Percentiles rank a stretch among this genome's conserved stretches.
Conservation (phyloP, 2,113 vertebrate species). For the Marmota flaviventris region DNA sequence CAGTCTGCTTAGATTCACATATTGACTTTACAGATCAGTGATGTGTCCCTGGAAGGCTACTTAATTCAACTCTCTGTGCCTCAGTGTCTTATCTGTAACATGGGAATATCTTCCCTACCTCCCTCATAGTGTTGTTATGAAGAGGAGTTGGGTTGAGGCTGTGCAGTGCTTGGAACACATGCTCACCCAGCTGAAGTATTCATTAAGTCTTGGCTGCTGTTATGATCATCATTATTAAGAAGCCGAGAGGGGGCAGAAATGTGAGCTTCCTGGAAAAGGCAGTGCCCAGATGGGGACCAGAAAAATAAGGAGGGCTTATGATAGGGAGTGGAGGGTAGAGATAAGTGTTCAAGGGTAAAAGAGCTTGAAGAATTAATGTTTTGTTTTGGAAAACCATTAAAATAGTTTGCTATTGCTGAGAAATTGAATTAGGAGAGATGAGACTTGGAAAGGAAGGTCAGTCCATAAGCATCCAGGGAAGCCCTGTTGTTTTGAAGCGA, state of each 20-base stretch:
- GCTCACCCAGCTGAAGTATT: not conserved
- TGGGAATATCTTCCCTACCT: not conserved
- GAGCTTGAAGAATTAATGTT: not conserved
- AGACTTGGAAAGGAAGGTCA: not conserved
- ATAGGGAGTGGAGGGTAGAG: not conserved
- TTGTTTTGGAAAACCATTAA: not conserved
- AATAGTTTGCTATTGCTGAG: not conserved
- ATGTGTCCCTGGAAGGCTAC: not conserved
- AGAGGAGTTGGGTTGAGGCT: not conserved
- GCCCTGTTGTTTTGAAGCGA: not conserved
- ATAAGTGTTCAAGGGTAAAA: not conserved
- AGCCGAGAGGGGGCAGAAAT: not conserved
- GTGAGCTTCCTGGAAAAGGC: not conserved
- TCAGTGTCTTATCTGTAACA: not conserved
- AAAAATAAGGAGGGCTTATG: not conserved
- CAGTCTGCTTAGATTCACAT: not conserved
- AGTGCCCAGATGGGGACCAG: not conserved
- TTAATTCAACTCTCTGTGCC: not conserved
- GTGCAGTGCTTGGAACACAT: not conserved
- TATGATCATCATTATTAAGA: not conserved
- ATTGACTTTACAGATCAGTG: not conserved
- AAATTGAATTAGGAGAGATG: not conserved
- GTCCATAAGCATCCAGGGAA: not conserved
- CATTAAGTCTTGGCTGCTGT: not conserved
- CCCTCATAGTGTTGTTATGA: not conserved